These are phyloP conservation scores for Dryadula phaetusa DNA, from an alignment of 2,888 invertebrate species.

Conservation along the genomic window DNA sequence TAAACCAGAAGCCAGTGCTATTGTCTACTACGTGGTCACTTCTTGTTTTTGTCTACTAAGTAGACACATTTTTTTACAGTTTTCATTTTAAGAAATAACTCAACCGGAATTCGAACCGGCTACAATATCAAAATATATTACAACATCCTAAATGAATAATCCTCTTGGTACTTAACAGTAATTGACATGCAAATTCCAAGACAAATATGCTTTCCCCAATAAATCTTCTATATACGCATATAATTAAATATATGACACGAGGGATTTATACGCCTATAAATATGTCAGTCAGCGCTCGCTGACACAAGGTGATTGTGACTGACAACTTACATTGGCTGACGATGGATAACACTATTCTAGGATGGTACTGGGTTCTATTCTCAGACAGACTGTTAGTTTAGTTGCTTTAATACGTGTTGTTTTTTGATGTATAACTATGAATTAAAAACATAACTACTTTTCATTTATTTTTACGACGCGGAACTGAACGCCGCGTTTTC, in stretches of 20 bases:
- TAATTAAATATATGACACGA: constrained; percentile 73
- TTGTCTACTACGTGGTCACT: too few relatives aligned
- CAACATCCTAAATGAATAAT: background rate
- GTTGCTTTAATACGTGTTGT: background rate
- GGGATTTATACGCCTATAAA: constrained; percentile 70
- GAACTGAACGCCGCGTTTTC: background rate
- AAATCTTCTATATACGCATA: constrained; percentile 49
- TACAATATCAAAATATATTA: background rate
- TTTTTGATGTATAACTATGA: too few relatives aligned
- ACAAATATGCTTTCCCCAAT: constrained; percentile 26
- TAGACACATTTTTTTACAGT: too few relatives aligned
- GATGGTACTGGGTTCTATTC: constrained; percentile 3
- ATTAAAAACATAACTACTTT: too few relatives aligned
- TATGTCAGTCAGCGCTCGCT: constrained; percentile 56
- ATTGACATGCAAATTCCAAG: constrained; percentile 28
- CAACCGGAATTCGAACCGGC: background rate
- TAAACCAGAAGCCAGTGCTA: too few relatives aligned
- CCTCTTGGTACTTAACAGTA: constrained; percentile 13
- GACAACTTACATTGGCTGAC: constrained; percentile 27
- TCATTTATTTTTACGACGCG: too few relatives aligned
- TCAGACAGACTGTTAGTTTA: background rate
- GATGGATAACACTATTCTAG: constrained; percentile 14
- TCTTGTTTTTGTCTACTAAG: too few relatives aligned
- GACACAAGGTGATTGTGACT: constrained; percentile 34
- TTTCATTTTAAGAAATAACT: too few relatives aligned